These are phyloP conservation scores for Melospiza georgiana DNA, from an alignment of 2,113 vertebrate genomes.

Conservation along the genomic window DNA sequence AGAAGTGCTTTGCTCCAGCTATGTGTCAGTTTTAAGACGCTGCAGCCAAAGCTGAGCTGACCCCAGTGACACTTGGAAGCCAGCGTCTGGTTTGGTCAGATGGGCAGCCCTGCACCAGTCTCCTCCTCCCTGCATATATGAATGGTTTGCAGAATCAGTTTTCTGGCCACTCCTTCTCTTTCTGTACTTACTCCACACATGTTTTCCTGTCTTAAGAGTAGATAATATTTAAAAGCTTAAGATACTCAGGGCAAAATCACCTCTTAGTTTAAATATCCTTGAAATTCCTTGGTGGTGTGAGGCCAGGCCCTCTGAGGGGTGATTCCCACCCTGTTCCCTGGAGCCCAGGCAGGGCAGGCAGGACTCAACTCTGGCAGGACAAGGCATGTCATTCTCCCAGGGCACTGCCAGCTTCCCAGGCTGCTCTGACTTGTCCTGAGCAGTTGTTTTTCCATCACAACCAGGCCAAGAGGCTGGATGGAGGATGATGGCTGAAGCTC, in stretches of 20 bases:
- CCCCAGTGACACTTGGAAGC: neutral
- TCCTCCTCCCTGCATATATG: neutral
- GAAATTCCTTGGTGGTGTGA: neutral
- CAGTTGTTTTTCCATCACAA: neutral
- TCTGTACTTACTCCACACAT: neutral
- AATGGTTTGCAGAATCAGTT: neutral
- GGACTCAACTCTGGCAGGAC: neutral
- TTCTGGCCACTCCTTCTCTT: neutral
- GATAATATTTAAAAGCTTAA: neutral
- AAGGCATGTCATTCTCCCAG: neutral
- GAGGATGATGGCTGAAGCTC: neutral
- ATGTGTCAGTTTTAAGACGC: neutral
- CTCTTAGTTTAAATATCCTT: neutral
- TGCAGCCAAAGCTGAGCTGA: neutral
- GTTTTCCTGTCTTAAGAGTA: neutral
- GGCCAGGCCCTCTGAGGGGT: neutral
- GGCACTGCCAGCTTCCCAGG: neutral
- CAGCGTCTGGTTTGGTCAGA: neutral
- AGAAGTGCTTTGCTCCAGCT: neutral
- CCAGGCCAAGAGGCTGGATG: neutral
- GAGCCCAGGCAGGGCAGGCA: neutral
- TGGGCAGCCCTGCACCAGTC: rapidly evolving
- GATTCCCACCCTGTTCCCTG: neutral
- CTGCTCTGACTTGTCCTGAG: neutral
- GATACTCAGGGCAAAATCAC: neutral